Base-by-base conservation (phyloP, 1,140 invertebrate genomes). In the Bombus pyrosoma region DNA sequence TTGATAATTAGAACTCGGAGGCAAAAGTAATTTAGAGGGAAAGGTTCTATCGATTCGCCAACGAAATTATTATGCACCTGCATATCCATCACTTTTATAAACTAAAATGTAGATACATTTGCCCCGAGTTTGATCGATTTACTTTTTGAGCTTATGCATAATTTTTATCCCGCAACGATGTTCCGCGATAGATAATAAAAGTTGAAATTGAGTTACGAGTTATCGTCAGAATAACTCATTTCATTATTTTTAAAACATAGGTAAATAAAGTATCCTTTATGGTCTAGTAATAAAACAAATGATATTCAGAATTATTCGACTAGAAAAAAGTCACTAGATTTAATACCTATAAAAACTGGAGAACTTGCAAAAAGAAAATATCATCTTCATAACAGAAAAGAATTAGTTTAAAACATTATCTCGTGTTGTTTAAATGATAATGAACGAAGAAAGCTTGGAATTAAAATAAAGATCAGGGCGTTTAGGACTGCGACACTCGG, bases 121-220 rank as follows among this genome's bases (percentile, higher is more conserved):
- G 13, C 57, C 43, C 13, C 37, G 59, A 77, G 53, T 77, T 77
- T 62, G 53, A 62, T 77, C 75, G 75, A 76, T 62, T 76, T 76
- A 76, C 74, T 76, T 59, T 37, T 39, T 57, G 28, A 62, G 34
- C 32, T 76, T 18, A 62, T 39, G 74, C 74, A 76, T 62, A 62
- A 76, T 62, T 76, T 76, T 76, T 62, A 37, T n/a, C 53, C 47
- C 5, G 74, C 25, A 59, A 59, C 53, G 25, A 62, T n/a, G 74
- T 57, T 39, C 1, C 69, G 25, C 39, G 69, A 22, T 34, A 37
- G 53, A 76, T 76, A 28, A 75, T 59, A 76, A 76, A 76, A 77
- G 12, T 77, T 62, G 6, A 59, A 77, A 77, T 39, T 62, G 34
- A 77, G 32, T 75, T 75, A 3, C 9, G 32, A 34, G 28, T 28